A percentile compares a stretch with the other conserved stretches of the same genome.
Conservation (phyloP, 2,888 invertebrate genomes). For the Trichacis sp. region DNA sequence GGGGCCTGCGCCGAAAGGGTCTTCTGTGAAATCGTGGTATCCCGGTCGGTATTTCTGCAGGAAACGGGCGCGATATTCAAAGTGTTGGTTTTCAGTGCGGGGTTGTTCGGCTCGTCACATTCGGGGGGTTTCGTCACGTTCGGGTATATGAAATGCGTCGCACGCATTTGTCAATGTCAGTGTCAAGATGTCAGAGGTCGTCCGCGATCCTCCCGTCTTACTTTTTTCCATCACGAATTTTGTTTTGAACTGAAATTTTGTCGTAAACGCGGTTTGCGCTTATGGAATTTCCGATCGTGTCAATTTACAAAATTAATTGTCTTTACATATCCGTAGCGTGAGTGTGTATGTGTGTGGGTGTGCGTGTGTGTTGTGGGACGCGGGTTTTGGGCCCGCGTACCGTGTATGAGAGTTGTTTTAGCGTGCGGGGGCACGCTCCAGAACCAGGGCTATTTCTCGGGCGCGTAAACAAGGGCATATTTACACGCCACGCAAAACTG, state of each 20-base stretch:
- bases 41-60: no score
- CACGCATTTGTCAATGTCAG: conserved; percentile 48
- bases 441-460: conserved; percentile 61
- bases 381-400: conserved; percentile 35
- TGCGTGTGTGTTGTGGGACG: conserved; percentile 54
- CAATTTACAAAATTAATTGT: conserved; percentile 70
- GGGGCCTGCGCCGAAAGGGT: no score
- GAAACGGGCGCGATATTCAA: no score
- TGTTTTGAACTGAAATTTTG: conserved; percentile 36
- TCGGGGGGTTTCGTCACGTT: conserved; percentile 46
- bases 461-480: conserved; percentile 49
- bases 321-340: conserved; percentile 70
- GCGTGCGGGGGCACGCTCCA: conserved; percentile 64
- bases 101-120: conserved; percentile 45
- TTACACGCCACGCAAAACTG: conserved; percentile 48
- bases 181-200: conserved; percentile 22
- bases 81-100: no score
- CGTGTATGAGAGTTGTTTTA: conserved; percentile 56
- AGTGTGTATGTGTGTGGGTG: conserved; percentile 46
- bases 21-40: no score
- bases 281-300: conserved; percentile 48
- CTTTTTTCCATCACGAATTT: conserved; percentile 20
- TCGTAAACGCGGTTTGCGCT: conserved; percentile 40
- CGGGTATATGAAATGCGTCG: conserved; percentile 64
- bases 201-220: conserved; percentile 44